phyloP scores from a whole-genome alignment of 37 sponge, comb jelly and placozoan species.

The Agelas oroides region DNA sequence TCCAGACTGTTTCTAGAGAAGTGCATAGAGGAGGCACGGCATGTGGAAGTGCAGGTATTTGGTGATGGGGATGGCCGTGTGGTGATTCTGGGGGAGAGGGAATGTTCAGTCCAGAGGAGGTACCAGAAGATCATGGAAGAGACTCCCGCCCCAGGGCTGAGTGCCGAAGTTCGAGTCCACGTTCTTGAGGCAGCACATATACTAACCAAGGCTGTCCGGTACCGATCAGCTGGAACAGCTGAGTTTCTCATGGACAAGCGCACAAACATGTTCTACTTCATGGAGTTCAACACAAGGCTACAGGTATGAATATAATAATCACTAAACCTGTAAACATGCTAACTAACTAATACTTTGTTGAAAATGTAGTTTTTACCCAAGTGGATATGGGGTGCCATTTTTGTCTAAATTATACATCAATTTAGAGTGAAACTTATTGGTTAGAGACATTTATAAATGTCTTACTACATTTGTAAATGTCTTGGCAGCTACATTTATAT shows the following conservation, averaged over 20 bases:
- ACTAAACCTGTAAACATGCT: too few relatives aligned
- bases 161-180: too few relatives aligned
- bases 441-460: too few relatives aligned
- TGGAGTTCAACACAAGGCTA: not conserved
- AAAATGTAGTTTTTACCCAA: too few relatives aligned
- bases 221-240: not conserved
- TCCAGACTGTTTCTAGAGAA: not conserved
- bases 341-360: too few relatives aligned
- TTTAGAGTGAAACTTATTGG: too few relatives aligned
- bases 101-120: not conserved
- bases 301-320: too few relatives aligned
- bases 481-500: too few relatives aligned
- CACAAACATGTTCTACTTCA: not conserved
- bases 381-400: too few relatives aligned
- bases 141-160: not conserved
- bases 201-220: not conserved
- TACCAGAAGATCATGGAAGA: not conserved
- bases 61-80: not conserved
- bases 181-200: too few relatives aligned
- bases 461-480: too few relatives aligned
- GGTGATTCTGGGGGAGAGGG: not conserved
- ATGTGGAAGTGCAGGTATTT: constrained; percentile 1
- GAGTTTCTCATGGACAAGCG: not conserved
- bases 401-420: too few relatives aligned
- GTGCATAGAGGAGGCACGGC: not conserved